These are phyloP conservation scores for Lingula anatina DNA, from an alignment of 2,888 invertebrate genomes.

Conservation along the genomic window DNA sequence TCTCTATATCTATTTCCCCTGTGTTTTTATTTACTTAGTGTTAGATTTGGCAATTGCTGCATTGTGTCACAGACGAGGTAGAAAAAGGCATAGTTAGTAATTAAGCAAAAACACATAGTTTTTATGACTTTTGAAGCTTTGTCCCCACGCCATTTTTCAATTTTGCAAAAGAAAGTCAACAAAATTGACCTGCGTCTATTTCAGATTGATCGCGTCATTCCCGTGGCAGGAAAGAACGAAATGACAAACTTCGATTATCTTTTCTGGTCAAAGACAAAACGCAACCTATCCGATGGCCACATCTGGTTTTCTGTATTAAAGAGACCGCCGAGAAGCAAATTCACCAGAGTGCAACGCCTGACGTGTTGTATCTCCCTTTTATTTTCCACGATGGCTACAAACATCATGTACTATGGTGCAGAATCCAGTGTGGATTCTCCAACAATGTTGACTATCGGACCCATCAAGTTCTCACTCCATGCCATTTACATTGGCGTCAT, in stretches of 20 bases:
- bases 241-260: slow-evolving; percentile 20
- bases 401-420: slow-evolving; percentile 39
- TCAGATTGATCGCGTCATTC: slow-evolving; percentile 21
- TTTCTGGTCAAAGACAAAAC: slow-evolving; percentile 17
- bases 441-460: slow-evolving; percentile 34
- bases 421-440: too few relatives aligned
- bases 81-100: too few relatives aligned
- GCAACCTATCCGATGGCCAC: slow-evolving; percentile 20
- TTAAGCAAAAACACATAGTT: too few relatives aligned
- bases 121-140: too few relatives aligned
- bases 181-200: too few relatives aligned
- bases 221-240: slow-evolving; percentile 18
- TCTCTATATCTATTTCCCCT: too few relatives aligned
- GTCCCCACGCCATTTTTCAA: too few relatives aligned
- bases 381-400: slow-evolving; percentile 48
- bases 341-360: slow-evolving; percentile 43
- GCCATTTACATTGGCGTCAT: slow-evolving; percentile 19
- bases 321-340: slow-evolving; percentile 20
- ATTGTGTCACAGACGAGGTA: too few relatives aligned
- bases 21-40: too few relatives aligned
- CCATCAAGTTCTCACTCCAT: slow-evolving; percentile 38
- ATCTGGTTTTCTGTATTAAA: slow-evolving; percentile 24
- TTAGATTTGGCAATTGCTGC: too few relatives aligned
- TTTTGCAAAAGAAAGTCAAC: too few relatives aligned
- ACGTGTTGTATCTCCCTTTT: slow-evolving; percentile 45